Evolutionary conservation across 2,888 invertebrate species (phyloP), one percentile per base, ranked within the genome.

Genomic region (Tetheella fluctuosa): DNA sequence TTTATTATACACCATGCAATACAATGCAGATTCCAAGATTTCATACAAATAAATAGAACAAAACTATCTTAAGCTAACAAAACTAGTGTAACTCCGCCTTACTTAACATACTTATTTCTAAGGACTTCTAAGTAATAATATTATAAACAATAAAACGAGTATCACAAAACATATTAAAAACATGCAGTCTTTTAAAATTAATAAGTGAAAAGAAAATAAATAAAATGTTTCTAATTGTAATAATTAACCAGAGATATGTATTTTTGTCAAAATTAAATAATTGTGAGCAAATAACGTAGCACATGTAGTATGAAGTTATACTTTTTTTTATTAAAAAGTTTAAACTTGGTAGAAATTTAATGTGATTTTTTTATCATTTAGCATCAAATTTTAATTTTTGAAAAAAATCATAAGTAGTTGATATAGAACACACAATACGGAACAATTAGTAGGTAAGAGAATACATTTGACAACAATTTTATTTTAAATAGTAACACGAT

Each of bases 181-280:
- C 68, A 88, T 87, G 88, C 88, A 88, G 86, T 88, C 89, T 89
- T 48, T 88, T 65, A 83, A 86, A 82, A 84, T 34, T 6, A 34
- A 34, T 79, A 69, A 72, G 75, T 83, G 78, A 73, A 75, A 83
- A 80, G 81, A 64, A 69, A 83, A 79, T 61, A 70, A 66, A 74
- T 75, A 79, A 69, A 68, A 63, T 17, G 15, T 17, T 64, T 77
- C 73, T 81, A 80, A 77, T 68, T 70, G 74, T 80, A 80, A 77
- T 84, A 87, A 87, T 86, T 87, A 89, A 89, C 85, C 77, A 82
- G 75, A 85, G 89, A 90, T 91, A 90, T 91, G 90, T 91, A 82
- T 76, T 70, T 74, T 73, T 69, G 64, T n/a, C 4, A 6, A 39
- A 56, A 52, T 37, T 30, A 54, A 57, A 42, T 25, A 15, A 25